Conservation (phyloP, 2,113 vertebrate species). For the Phylloscopus trochilus region DNA sequence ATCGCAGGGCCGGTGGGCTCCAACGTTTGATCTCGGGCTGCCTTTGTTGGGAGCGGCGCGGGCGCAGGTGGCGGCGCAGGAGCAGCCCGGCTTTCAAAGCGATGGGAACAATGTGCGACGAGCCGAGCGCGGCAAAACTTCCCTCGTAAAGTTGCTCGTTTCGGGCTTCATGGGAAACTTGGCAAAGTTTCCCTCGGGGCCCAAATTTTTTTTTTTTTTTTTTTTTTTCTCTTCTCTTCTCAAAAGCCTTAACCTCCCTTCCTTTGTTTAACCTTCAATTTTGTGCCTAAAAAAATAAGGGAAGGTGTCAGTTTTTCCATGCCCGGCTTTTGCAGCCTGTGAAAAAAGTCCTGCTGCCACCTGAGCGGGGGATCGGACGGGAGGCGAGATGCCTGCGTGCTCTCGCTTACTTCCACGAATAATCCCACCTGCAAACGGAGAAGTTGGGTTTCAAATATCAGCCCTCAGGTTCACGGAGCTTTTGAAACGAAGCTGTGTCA, state of each 20-base stretch:
- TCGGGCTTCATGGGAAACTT: background rate
- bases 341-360: conserved; percentile 28
- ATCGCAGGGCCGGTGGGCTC: conserved; percentile 18
- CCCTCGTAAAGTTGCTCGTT: conserved; percentile 28
- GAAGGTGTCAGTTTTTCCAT: conserved; percentile 11
- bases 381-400: conserved; percentile 22
- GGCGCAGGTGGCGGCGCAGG: background rate
- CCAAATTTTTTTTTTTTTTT: background rate
- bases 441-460: conserved; percentile 51
- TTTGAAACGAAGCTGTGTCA: conserved; percentile 38
- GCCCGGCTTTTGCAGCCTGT: background rate
- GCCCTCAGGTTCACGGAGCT: conserved; percentile 3
- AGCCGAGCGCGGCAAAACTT: conserved; percentile 13
- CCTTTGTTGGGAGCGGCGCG: background rate
- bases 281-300: background rate
- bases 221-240: background rate
- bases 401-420: conserved; percentile 51
- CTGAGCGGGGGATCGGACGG: conserved; percentile 6
- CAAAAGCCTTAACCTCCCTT: conserved; percentile 10
- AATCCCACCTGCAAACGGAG: conserved; percentile 61
- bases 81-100: background rate
- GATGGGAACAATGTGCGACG: conserved; percentile 1
- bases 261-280: conserved; percentile 39
- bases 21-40: background rate
- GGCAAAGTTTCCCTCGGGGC: conserved; percentile 33